Evolutionary conservation across 2,113 vertebrate genomes (phyloP).

Genomic region (Erythrocercus mccallii): DNA sequence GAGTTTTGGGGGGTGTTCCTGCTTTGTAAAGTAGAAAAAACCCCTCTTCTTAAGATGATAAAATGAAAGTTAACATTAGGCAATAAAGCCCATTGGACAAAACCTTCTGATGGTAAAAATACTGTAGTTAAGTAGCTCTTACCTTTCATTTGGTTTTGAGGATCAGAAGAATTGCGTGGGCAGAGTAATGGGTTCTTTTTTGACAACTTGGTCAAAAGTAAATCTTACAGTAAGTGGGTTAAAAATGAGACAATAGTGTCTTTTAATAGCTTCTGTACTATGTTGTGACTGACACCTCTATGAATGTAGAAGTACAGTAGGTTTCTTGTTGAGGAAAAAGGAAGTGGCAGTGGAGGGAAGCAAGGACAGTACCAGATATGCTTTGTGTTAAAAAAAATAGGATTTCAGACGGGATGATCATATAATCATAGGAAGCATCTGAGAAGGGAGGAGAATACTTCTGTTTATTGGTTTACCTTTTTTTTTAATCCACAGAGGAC

Average conservation of each 20-base stretch:
- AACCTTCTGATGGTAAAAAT: neutral
- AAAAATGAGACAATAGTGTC: neutral
- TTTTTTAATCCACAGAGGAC: constrained; percentile 68
- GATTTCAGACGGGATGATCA: neutral
- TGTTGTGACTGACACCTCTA: neutral
- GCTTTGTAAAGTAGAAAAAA: neutral
- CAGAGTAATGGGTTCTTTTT: neutral
- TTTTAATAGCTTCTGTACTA: neutral
- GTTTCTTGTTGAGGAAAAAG: neutral
- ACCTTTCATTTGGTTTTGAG: neutral
- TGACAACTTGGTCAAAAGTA: neutral
- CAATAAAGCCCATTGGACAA: neutral
- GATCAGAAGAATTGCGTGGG: neutral
- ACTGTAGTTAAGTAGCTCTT: neutral
- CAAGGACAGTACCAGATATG: neutral
- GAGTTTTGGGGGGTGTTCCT: neutral
- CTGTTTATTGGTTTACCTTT: neutral
- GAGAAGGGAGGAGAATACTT: neutral
- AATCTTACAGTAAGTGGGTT: neutral
- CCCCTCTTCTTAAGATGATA: neutral
- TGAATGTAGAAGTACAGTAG: neutral
- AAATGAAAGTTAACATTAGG: neutral
- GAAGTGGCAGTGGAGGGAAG: neutral
- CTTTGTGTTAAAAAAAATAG: neutral
- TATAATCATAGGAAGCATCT: neutral